These are phyloP conservation scores for Fragum sueziense DNA, from an alignment of 2,888 invertebrate species.

Conservation along the genomic window DNA sequence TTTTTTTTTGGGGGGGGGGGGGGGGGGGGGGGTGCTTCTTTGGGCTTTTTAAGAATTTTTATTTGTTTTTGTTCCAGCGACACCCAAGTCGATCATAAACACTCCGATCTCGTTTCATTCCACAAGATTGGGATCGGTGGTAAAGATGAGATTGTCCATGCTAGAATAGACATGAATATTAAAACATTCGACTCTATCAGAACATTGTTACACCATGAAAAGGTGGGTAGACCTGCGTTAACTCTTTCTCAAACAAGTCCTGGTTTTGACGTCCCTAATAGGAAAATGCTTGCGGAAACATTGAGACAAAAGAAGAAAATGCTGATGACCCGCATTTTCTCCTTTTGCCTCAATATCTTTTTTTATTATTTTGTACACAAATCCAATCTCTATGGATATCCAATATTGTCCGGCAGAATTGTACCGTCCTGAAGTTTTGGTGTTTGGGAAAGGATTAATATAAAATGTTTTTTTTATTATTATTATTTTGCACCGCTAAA, in stretches of 20 bases:
- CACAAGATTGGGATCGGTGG: conserved; percentile 8
- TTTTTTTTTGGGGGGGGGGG: too few relatives aligned
- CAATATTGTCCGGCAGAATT: too few relatives aligned
- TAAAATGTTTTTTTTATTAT: neutral
- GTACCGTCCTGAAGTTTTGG: neutral
- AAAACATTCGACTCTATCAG: conserved; percentile 18
- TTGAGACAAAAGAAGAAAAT: too few relatives aligned
- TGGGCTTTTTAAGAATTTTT: neutral
- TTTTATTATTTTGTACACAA: too few relatives aligned
- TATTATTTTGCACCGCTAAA: neutral
- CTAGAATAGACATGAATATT: neutral
- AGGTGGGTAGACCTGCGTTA: neutral
- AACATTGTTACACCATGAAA: conserved; percentile 1
- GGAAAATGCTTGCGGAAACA: too few relatives aligned
- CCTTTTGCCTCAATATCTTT: too few relatives aligned
- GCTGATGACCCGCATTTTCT: too few relatives aligned
- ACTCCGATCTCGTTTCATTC: conserved; percentile 1
- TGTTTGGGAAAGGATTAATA: neutral
- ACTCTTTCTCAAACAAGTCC: neutral
- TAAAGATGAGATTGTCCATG: conserved; percentile 1
- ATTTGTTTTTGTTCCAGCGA: neutral
- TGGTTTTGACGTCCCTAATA: too few relatives aligned
- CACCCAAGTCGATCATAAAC: conserved; percentile 13
- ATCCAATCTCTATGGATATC: too few relatives aligned
- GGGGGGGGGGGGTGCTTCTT: too few relatives aligned